Evolutionary conservation across 2,113 vertebrate genomes (phyloP).

Genomic region (Silurus meridionalis): DNA sequence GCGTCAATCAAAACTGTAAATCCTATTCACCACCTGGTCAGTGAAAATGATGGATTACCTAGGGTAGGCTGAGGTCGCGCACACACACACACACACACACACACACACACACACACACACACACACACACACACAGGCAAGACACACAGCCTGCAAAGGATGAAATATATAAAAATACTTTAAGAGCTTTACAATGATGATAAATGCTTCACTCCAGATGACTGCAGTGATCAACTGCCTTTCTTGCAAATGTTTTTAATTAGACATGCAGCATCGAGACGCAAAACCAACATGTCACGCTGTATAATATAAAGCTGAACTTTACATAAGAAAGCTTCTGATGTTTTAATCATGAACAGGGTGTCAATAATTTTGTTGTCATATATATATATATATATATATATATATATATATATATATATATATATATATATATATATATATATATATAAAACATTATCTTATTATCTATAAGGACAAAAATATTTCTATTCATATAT

Average conservation of each 20-base stretch:
- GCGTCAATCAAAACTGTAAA: conserved; percentile 12
- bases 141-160: neutral
- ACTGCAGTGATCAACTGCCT: neutral
- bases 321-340: neutral
- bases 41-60: conserved; percentile 1
- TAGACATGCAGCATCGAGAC: neutral
- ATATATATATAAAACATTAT: too few relatives aligned
- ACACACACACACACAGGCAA: neutral
- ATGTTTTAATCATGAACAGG: too few relatives aligned
- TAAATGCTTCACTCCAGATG: neutral
- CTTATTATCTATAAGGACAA: too few relatives aligned
- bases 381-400: too few relatives aligned
- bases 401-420: too few relatives aligned
- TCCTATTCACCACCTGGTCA: conserved; percentile 20
- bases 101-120: conserved; percentile 35
- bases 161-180: neutral
- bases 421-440: too few relatives aligned
- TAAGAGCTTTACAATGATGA: neutral
- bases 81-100: conserved; percentile 31
- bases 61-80: conserved; percentile 17
- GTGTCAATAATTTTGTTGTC: too few relatives aligned
- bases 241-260: neutral
- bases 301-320: neutral
- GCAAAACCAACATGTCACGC: neutral
- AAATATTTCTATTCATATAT: too few relatives aligned